Evolutionary conservation across 2,113 vertebrate genomes (phyloP).

Genomic region (Columba livia): DNA sequence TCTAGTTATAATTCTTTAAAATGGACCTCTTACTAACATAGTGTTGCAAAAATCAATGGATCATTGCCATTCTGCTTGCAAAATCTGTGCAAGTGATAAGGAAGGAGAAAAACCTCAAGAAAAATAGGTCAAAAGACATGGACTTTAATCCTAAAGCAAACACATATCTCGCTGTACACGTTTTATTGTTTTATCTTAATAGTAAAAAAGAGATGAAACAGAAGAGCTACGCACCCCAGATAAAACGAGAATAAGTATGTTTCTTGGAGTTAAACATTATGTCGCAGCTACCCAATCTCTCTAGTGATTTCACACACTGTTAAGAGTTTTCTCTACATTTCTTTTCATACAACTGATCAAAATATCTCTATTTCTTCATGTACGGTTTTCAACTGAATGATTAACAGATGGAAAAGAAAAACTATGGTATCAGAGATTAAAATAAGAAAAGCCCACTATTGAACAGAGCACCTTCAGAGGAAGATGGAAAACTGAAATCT

Average conservation of each 20-base stretch:
- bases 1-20: not conserved
- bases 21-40: not conserved
- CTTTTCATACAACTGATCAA: constrained; percentile 1
- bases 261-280: not conserved
- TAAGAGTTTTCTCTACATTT: not conserved
- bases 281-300: not conserved
- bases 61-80: not conserved
- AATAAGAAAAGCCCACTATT: not conserved
- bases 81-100: not conserved
- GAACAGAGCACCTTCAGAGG: not conserved
- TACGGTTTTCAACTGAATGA: not conserved
- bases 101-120: not conserved
- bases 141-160: not conserved
- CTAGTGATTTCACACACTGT: not conserved
- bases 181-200: not conserved
- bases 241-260: not conserved
- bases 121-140: not conserved
- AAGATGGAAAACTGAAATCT: not conserved
- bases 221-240: not conserved
- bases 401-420: not conserved
- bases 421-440: not conserved
- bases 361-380: not conserved
- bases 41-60: not conserved
- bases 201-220: not conserved
- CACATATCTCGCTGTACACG: not conserved